Conservation (phyloP, 2,797 vertebrate species). For the Podargus strigoides region DNA sequence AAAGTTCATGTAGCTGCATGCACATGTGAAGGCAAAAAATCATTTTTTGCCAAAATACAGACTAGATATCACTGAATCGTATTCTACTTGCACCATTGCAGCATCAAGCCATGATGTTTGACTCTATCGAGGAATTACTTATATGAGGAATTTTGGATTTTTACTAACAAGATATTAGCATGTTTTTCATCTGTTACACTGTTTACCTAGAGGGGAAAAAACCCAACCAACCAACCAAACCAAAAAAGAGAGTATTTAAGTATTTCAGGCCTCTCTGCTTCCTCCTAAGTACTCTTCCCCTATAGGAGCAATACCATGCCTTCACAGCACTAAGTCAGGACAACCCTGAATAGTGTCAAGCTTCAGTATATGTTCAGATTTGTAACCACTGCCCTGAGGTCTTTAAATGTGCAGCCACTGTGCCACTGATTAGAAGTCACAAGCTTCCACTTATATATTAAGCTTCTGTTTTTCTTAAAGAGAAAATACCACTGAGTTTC, state of each 20-base stretch:
- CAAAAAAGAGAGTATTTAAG: no score
- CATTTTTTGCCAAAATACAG: neutral
- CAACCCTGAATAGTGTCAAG: neutral
- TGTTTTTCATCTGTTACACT: neutral
- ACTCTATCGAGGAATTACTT: neutral
- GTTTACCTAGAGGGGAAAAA: neutral
- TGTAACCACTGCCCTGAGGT: neutral
- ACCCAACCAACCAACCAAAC: no score
- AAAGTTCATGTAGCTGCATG: neutral
- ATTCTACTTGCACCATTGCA: neutral
- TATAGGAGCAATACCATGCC: neutral
- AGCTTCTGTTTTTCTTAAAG: neutral
- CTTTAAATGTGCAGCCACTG: neutral
- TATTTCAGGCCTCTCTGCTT: neutral
- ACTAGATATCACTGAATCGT: neutral
- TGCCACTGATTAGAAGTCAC: neutral
- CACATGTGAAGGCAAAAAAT: neutral
- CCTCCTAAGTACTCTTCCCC: neutral
- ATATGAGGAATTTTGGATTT: neutral
- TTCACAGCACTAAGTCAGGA: neutral
- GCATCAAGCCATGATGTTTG: neutral
- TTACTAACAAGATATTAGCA: neutral
- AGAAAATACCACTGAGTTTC: neutral
- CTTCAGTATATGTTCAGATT: neutral
- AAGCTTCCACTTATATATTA: neutral